phyloP scores from a whole-genome alignment of 2,888 invertebrate genomes.

The Sabatieria punctata region DNA sequence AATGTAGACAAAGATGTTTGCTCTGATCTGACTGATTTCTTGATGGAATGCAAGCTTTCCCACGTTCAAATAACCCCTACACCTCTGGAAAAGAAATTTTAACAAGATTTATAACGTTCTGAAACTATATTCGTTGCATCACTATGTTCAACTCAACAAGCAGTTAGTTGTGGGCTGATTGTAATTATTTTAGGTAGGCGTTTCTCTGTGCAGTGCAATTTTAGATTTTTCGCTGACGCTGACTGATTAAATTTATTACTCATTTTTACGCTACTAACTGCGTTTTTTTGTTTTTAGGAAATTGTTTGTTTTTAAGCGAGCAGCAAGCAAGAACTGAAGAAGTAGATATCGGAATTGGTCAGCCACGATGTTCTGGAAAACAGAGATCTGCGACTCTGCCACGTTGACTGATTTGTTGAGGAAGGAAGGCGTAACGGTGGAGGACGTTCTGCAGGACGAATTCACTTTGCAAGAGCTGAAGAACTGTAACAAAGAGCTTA shows the following conservation, averaged over 20 bases:
- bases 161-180: not conserved
- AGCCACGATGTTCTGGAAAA: not conserved
- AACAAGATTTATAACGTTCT: no score
- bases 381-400: not conserved
- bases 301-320: no score
- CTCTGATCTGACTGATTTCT: no score
- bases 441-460: conserved; percentile 2
- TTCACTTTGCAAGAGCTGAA: conserved; percentile 1
- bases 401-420: not conserved
- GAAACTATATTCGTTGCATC: not conserved
- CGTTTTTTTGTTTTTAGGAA: no score
- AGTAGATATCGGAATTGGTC: no score
- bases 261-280: no score
- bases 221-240: not conserved
- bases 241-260: not conserved
- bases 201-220: not conserved
- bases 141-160: not conserved
- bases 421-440: not conserved
- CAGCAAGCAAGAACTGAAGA: no score
- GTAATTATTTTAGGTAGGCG: not conserved
- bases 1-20: no score
- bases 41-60: no score
- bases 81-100: no score
- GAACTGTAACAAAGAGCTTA: not conserved
- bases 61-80: no score